phyloP scores from a whole-genome alignment of 1,140 invertebrate genomes.

The Mycetomoellerius zeteki region DNA sequence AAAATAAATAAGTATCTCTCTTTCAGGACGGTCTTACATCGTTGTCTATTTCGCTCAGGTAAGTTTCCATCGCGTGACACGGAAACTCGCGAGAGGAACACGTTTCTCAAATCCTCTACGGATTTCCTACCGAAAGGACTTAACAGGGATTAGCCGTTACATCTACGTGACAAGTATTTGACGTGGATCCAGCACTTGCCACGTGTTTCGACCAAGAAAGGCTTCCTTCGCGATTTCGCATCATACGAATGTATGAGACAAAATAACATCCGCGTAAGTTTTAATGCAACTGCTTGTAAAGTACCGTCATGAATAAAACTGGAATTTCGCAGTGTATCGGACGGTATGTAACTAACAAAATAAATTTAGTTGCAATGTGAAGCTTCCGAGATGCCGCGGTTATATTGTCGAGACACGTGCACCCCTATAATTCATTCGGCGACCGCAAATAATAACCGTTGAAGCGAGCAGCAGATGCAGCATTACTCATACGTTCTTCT shows the following conservation, averaged over 20 bases:
- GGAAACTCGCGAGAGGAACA: slow-evolving; percentile 61
- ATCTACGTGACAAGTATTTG: slow-evolving; percentile 72
- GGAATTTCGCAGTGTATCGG: slow-evolving; percentile 18
- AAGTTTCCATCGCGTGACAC: slow-evolving; percentile 22
- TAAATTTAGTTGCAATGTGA: slow-evolving; percentile 12
- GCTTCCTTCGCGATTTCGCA: slow-evolving; percentile 41
- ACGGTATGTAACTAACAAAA: slow-evolving; percentile 9
- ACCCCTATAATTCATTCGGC: slow-evolving; percentile 78
- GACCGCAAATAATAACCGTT: slow-evolving; percentile 79
- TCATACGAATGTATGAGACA: not conserved
- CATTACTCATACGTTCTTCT: slow-evolving; percentile 81
- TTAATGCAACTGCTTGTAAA: slow-evolving; percentile 40
- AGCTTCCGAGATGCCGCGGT: slow-evolving; percentile 38
- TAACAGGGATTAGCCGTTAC: slow-evolving; percentile 62
- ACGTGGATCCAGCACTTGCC: slow-evolving; percentile 37
- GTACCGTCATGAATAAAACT: slow-evolving; percentile 34
- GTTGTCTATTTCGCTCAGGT: not conserved
- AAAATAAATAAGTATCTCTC: no score
- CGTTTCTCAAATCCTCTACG: slow-evolving; percentile 35
- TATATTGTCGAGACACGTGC: slow-evolving; percentile 75
- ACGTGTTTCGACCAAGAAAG: slow-evolving; percentile 42
- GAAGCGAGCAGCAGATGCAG: slow-evolving; percentile 72
- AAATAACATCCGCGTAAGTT: slow-evolving; percentile 46
- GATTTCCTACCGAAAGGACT: slow-evolving; percentile 59
- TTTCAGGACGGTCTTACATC: not conserved